phyloP scores from a whole-genome alignment of 2,113 vertebrate genomes.

The Rhineura floridana region DNA sequence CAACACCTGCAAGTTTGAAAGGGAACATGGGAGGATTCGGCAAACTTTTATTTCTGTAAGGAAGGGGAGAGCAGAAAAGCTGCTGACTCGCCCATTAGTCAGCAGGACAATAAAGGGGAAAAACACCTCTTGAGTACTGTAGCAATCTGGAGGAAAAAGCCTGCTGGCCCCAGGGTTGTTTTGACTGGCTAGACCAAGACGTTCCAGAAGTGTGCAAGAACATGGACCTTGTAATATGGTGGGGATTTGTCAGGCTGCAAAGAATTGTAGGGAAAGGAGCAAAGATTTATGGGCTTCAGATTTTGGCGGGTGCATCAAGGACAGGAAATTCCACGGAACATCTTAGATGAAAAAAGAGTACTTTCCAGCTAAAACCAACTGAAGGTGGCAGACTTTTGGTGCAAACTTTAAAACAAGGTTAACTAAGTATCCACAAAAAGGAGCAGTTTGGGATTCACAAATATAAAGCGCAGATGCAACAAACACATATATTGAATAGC shows the following conservation, averaged over 20 bases:
- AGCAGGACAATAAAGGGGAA: not conserved
- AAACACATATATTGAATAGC: not conserved
- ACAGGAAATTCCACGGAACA: not conserved
- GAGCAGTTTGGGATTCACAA: not conserved
- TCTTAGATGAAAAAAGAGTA: not conserved
- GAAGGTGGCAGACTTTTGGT: not conserved
- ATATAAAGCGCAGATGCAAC: not conserved
- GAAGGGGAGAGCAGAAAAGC: accelerated
- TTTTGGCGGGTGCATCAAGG: not conserved
- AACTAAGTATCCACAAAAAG: not conserved
- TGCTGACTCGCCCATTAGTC: not conserved
- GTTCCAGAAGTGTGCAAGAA: conserved; percentile 24
- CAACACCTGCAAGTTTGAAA: not conserved
- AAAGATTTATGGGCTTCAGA: conserved; percentile 35
- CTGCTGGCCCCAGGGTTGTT: conserved; percentile 5
- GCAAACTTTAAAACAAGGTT: not conserved
- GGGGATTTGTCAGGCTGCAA: conserved; percentile 18
- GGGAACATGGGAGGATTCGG: not conserved
- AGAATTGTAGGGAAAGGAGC: not conserved
- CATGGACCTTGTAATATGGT: conserved; percentile 22
- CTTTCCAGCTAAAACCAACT: not conserved
- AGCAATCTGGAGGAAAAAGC: not conserved
- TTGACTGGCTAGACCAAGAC: conserved; percentile 14
- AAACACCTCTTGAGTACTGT: not conserved
- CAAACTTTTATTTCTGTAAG: not conserved